Evolutionary conservation across 2,888 invertebrate species (phyloP).

Genomic region (Melieria omissa): DNA sequence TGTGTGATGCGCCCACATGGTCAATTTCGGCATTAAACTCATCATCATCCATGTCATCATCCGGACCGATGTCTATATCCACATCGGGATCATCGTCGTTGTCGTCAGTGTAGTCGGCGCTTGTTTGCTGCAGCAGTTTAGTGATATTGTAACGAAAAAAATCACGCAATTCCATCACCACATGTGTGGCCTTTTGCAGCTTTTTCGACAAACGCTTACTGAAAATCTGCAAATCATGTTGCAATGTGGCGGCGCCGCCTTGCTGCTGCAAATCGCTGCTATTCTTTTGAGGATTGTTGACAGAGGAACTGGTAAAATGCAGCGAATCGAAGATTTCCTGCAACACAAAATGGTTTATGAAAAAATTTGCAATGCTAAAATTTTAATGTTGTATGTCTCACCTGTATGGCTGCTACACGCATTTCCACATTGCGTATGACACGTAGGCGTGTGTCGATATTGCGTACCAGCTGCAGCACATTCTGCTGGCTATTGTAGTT

Average conservation of each 20-base stretch:
- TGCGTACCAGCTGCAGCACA: constrained; percentile 57
- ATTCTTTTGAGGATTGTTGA: constrained; percentile 26
- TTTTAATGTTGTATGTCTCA: constrained; percentile 35
- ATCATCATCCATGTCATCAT: constrained; percentile 37
- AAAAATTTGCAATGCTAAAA: neutral
- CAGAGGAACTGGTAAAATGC: constrained; percentile 51
- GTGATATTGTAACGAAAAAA: constrained; percentile 59
- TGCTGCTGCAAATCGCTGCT: constrained; percentile 26
- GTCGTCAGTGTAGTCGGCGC: constrained; percentile 39
- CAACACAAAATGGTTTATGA: constrained; percentile 23
- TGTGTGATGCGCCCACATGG: constrained; percentile 49
- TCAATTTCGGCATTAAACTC: constrained; percentile 56
- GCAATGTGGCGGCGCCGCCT: constrained; percentile 38
- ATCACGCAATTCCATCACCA: constrained; percentile 57
- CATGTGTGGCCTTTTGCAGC: constrained; percentile 57
- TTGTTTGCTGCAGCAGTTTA: constrained; percentile 48
- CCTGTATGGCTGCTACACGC: constrained; percentile 64
- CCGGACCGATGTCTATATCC: constrained; percentile 27
- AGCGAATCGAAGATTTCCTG: constrained; percentile 66
- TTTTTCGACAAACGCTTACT: constrained; percentile 58
- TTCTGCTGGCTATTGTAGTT: constrained; percentile 59
- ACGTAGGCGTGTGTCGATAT: constrained; percentile 58
- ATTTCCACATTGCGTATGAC: constrained; percentile 64
- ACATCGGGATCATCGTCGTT: constrained; percentile 43
- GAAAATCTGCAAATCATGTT: constrained; percentile 55